phyloP scores from a whole-genome alignment of 2,113 vertebrate species.

The Engraulis encrasicolus region DNA sequence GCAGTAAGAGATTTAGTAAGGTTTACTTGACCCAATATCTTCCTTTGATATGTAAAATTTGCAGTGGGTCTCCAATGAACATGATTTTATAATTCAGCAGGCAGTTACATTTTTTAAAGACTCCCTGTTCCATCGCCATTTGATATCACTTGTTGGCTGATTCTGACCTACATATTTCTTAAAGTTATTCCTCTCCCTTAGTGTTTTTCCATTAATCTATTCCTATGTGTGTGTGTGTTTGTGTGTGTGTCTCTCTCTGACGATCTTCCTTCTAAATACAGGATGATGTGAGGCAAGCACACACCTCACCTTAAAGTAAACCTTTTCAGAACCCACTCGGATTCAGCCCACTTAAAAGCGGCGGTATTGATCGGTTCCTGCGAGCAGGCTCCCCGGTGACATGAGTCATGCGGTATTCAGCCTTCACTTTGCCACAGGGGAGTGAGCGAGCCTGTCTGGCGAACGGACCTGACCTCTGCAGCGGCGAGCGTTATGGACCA shows the following conservation, averaged over 20 bases:
- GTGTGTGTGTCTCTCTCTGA: not conserved
- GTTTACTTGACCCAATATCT: conserved; percentile 25
- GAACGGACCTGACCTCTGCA: conserved; percentile 32
- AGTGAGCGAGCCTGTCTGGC: conserved; percentile 22
- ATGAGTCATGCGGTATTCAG: conserved; percentile 42
- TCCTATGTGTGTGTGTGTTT: not conserved
- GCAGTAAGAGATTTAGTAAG: conserved; percentile 18
- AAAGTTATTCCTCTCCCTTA: conserved; percentile 26
- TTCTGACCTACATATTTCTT: conserved; percentile 45
- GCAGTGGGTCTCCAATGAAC: conserved; percentile 28
- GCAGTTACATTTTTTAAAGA: conserved; percentile 40
- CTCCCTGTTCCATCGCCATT: conserved; percentile 43
- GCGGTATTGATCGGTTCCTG: conserved; percentile 46
- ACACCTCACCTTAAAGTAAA: conserved; percentile 27
- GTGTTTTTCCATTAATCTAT: not conserved
- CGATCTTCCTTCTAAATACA: conserved; percentile 22
- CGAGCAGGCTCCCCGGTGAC: conserved; percentile 25
- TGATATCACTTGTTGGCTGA: conserved; percentile 40
- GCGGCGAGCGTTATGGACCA: conserved; percentile 25
- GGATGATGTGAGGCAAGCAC: conserved; percentile 35
- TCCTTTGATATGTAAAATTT: conserved; percentile 38
- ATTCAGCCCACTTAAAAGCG: conserved; percentile 45
- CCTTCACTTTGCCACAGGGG: conserved; percentile 17
- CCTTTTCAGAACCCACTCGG: conserved; percentile 25
- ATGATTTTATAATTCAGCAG: conserved; percentile 47